These are phyloP conservation scores for Rallus crepitans DNA, from an alignment of 2,797 vertebrate genomes.

Conservation along the genomic window DNA sequence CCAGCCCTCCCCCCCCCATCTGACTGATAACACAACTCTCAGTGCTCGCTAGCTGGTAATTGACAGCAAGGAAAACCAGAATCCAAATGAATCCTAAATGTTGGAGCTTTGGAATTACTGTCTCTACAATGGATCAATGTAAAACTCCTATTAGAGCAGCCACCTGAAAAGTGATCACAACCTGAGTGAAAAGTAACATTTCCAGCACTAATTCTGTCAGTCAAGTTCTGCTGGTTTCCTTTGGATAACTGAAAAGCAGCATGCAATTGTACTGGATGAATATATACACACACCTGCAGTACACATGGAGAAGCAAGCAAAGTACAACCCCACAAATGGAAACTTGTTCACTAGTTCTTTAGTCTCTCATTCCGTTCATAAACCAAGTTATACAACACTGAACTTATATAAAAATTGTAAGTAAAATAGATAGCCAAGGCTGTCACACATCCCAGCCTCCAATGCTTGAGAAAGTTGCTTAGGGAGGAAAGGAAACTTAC, in stretches of 20 bases:
- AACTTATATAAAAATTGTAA: neutral
- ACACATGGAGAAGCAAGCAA: neutral
- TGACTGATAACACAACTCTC: neutral
- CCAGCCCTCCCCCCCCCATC: neutral
- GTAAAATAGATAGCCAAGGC: neutral
- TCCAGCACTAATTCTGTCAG: neutral
- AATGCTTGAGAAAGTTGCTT: neutral
- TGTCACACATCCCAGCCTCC: neutral
- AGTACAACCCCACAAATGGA: neutral
- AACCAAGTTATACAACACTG: neutral
- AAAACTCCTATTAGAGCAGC: neutral
- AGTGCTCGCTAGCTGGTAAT: neutral
- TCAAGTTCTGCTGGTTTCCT: neutral
- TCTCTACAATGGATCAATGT: neutral
- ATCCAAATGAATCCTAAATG: neutral
- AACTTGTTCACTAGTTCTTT: neutral
- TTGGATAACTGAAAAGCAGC: neutral
- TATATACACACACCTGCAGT: neutral
- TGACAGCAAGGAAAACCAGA: constrained; percentile 2
- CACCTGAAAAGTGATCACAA: neutral
- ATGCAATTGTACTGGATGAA: rapidly evolving
- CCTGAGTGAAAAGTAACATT: neutral
- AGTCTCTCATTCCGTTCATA: neutral
- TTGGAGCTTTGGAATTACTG: neutral
- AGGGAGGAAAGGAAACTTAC: neutral